phyloP scores from a whole-genome alignment of 2,797 vertebrate genomes.

The Arrhamphus sclerolepis region DNA sequence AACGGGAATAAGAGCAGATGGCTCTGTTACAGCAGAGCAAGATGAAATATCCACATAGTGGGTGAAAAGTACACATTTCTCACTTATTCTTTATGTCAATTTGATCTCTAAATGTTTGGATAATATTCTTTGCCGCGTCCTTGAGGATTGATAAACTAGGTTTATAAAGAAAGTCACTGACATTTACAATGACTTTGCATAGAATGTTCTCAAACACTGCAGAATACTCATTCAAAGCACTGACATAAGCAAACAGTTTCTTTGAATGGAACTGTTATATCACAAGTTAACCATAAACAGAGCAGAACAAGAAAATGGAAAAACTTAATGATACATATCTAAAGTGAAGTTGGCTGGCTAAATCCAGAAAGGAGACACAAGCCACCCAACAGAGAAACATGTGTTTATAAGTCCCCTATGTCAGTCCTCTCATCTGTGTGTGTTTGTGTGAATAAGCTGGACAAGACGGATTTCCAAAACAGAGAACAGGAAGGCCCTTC shows the following conservation, averaged over 20 bases:
- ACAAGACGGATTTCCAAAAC: slow-evolving; percentile 68
- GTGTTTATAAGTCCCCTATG: slow-evolving; percentile 11
- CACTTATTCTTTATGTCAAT: slow-evolving; percentile 7
- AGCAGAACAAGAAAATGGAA: background rate
- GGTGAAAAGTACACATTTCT: slow-evolving; percentile 19
- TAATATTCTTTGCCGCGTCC: background rate
- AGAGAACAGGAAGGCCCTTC: slow-evolving; percentile 66
- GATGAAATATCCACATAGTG: slow-evolving; percentile 24
- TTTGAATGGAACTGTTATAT: background rate
- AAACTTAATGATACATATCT: background rate
- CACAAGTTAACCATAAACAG: slow-evolving; percentile 28
- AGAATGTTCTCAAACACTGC: slow-evolving; percentile 2
- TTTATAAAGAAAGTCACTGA: too few relatives aligned
- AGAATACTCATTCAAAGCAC: background rate
- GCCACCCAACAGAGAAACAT: slow-evolving; percentile 15
- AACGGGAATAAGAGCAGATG: slow-evolving; percentile 63
- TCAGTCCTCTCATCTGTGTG: slow-evolving; percentile 11
- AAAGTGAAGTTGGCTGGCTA: slow-evolving; percentile 4
- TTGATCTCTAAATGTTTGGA: too few relatives aligned
- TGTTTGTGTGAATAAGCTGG: slow-evolving; percentile 66
- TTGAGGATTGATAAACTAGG: too few relatives aligned
- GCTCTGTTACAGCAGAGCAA: slow-evolving; percentile 41
- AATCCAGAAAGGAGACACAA: slow-evolving; percentile 14
- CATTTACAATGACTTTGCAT: background rate
- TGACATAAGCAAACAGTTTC: background rate